Conservation (phyloP, 2,797 vertebrate genomes). For the Tangara arthus region DNA sequence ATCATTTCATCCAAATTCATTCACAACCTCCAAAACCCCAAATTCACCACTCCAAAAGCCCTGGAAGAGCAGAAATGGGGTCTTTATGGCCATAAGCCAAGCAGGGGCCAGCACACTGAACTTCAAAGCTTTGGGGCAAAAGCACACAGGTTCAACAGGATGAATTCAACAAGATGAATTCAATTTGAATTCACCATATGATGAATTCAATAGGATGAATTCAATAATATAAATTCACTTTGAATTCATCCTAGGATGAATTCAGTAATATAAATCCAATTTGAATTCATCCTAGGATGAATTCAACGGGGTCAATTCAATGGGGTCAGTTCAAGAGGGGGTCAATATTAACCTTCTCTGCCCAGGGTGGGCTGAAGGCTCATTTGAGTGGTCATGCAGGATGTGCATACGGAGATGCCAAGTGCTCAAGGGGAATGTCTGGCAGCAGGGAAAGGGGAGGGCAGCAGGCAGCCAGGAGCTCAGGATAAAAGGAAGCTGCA, state of each 20-base stretch:
- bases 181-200: no score
- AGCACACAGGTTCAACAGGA: not conserved
- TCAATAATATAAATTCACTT: no score
- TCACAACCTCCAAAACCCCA: not conserved
- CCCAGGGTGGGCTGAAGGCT: not conserved
- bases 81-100: not conserved
- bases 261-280: no score
- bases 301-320: not conserved
- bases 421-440: not conserved
- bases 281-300: not conserved
- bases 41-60: no score
- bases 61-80: no score
- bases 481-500: not conserved
- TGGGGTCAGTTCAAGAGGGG: no score
- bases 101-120: not conserved
- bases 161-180: not conserved
- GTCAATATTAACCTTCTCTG: not conserved
- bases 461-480: rapidly evolving
- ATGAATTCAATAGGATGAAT: no score
- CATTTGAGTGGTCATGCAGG: no score
- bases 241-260: no score
- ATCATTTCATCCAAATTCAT: not conserved
- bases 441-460: not conserved
- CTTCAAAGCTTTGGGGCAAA: not conserved
- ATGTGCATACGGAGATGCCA: no score